phyloP scores from a whole-genome alignment of 2,113 vertebrate genomes.

The Panthera tigris region DNA sequence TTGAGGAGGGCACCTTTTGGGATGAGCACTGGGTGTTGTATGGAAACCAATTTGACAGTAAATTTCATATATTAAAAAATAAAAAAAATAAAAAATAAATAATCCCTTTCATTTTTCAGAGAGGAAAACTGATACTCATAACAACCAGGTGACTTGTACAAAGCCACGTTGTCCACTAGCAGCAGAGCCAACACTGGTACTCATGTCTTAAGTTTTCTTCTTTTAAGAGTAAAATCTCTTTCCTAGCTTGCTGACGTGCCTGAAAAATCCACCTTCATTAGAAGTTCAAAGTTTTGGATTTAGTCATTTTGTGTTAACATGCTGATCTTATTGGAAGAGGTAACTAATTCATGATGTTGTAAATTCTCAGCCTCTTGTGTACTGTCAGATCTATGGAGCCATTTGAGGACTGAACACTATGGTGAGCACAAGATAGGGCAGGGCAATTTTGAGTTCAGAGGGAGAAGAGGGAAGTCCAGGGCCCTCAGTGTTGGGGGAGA shows the following conservation, averaged over 20 bases:
- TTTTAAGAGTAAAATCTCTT: neutral
- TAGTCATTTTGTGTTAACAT: neutral
- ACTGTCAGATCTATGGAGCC: neutral
- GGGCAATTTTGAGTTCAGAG: neutral
- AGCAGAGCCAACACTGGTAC: neutral
- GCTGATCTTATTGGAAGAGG: neutral
- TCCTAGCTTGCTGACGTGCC: neutral
- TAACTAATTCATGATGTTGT: neutral
- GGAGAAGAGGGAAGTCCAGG: neutral
- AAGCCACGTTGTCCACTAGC: neutral
- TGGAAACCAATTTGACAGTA: no score
- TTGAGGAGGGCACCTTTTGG: no score
- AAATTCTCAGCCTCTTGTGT: neutral
- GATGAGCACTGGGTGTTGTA: no score
- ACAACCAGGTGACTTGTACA: neutral
- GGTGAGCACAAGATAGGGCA: neutral
- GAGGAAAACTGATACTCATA: neutral
- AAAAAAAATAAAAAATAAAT: no score
- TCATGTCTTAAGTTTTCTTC: neutral
- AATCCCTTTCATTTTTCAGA: neutral
- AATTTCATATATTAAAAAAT: no score
- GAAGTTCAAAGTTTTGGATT: neutral
- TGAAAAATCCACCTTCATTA: neutral
- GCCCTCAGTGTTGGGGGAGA: neutral
- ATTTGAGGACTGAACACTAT: neutral